Evolutionary conservation across 2,888 invertebrate genomes (phyloP).

Genomic region (Orthosia cruda): DNA sequence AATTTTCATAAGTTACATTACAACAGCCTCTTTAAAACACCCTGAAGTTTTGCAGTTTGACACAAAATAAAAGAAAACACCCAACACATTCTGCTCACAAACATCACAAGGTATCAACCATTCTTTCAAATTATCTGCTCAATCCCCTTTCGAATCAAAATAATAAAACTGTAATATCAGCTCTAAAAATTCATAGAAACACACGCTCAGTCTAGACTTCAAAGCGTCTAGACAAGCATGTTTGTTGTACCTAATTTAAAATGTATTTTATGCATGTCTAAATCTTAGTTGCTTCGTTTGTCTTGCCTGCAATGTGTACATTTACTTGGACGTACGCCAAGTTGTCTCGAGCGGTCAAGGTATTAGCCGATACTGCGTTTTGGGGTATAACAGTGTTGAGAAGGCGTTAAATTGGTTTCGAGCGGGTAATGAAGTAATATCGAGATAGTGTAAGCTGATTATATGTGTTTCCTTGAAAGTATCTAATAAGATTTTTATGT

Average conservation of each 20-base stretch:
- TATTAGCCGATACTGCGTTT: conserved; percentile 64
- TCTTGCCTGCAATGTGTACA: conserved; percentile 67
- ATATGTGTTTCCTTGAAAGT: conserved; percentile 8
- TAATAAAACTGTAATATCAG: conserved; percentile 45
- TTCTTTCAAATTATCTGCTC: conserved; percentile 40
- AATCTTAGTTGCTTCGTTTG: conserved; percentile 71
- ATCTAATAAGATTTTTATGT: neutral
- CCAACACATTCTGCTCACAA: conserved; percentile 9
- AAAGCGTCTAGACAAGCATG: conserved; percentile 59
- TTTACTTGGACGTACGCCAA: conserved; percentile 68
- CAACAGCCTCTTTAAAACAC: neutral
- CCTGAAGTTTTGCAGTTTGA: neutral
- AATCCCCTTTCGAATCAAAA: conserved; percentile 46
- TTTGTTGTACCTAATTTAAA: conserved; percentile 70
- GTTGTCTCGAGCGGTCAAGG: conserved; percentile 65
- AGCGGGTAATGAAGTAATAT: conserved; percentile 43
- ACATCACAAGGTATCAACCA: conserved; percentile 19
- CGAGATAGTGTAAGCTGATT: conserved; percentile 30
- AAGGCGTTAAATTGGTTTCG: conserved; percentile 51
- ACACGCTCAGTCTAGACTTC: conserved; percentile 63
- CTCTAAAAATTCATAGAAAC: conserved; percentile 60
- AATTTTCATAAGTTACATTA: too few relatives aligned
- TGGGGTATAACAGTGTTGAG: conserved; percentile 52
- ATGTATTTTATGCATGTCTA: conserved; percentile 75
- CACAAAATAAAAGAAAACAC: neutral